Evolutionary conservation across 2,888 invertebrate species (phyloP).

Genomic region (Plagodis dolabraria): DNA sequence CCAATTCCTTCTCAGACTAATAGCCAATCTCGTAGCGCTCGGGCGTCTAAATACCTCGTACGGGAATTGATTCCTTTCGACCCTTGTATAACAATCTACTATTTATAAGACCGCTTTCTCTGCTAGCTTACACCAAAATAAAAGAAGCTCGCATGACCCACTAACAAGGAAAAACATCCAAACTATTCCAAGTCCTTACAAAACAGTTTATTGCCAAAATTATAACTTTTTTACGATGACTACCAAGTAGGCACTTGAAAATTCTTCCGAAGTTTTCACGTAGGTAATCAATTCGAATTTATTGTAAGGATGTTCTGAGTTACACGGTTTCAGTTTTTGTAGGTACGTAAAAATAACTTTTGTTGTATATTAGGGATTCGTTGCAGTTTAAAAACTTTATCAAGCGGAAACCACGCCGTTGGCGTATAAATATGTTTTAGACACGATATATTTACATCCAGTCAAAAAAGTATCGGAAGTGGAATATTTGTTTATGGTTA

Average conservation of each 20-base stretch:
- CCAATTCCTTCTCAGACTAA: too few relatives aligned
- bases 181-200: constrained; percentile 45
- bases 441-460: too few relatives aligned
- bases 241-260: constrained; percentile 31
- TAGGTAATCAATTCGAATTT: constrained; percentile 33
- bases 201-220: constrained; percentile 35
- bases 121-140: constrained; percentile 34
- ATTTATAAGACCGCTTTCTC: not conserved
- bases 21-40: too few relatives aligned
- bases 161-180: constrained; percentile 49
- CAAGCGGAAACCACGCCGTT: not conserved
- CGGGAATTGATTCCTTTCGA: too few relatives aligned
- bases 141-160: constrained; percentile 44
- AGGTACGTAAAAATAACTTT: constrained; percentile 4
- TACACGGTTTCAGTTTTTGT: constrained; percentile 6
- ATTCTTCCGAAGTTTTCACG: constrained; percentile 32
- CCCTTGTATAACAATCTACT: too few relatives aligned
- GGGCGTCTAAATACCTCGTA: too few relatives aligned
- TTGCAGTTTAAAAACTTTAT: constrained; percentile 15
- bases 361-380: constrained; percentile 11
- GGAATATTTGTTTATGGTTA: too few relatives aligned
- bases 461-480: too few relatives aligned
- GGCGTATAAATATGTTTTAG: too few relatives aligned
- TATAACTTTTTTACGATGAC: constrained; percentile 34
- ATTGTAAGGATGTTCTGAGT: constrained; percentile 15